Percentiles rank a stretch among this genome's conserved stretches.
phyloP scores from a whole-genome alignment of 2,797 vertebrate genomes.

The Eulemur mongoz region DNA sequence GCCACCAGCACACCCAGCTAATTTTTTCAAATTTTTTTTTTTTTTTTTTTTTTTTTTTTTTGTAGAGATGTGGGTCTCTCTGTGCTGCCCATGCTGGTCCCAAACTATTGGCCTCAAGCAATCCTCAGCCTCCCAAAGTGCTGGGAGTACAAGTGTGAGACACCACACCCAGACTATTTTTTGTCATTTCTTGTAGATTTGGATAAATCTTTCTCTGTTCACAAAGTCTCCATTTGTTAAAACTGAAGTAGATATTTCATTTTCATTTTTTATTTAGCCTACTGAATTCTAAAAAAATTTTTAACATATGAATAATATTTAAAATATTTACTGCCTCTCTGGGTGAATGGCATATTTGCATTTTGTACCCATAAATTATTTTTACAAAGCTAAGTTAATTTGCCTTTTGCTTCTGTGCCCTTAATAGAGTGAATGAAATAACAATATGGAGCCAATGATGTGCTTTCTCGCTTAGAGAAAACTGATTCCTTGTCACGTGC shows the following conservation, averaged over 20 bases:
- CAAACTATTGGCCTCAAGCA: no score
- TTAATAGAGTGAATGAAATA: background rate
- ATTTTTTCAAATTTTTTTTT: no score
- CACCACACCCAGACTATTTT: no score
- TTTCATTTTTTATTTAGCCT: background rate
- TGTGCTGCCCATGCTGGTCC: no score
- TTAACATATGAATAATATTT: background rate
- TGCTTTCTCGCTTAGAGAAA: background rate
- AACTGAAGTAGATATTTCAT: background rate
- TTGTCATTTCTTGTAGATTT: background rate
- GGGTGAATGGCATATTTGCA: background rate
- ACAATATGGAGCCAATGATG: background rate
- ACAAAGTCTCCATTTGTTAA: background rate
- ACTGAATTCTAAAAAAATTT: background rate
- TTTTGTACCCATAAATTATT: background rate
- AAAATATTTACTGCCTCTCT: no score
- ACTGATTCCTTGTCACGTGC: background rate
- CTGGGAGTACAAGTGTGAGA: no score
- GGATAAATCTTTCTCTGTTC: background rate
- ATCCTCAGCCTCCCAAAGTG: no score
- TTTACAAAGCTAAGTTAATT: background rate
- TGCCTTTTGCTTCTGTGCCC: background rate
- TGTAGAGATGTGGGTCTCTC: no score
- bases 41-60: no score
- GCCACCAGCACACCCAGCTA: no score